phyloP scores from a whole-genome alignment of 2,113 vertebrate species.

The Sander vitreus region DNA sequence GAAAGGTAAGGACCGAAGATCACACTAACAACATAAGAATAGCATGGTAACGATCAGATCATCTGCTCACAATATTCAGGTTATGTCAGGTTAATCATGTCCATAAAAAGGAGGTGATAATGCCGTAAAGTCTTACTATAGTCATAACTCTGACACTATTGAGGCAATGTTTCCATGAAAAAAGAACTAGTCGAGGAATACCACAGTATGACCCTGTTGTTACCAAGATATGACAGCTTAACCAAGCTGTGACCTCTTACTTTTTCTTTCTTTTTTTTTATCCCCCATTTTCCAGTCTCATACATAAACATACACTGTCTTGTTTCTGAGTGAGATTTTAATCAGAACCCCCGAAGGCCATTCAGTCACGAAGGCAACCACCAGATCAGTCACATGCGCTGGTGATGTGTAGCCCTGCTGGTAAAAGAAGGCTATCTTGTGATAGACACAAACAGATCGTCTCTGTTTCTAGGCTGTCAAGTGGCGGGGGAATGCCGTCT shows the following conservation, averaged over 20 bases:
- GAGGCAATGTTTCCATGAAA: background rate
- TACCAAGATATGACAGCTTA: background rate
- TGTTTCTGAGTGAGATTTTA: slow-evolving; percentile 47
- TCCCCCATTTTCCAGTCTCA: slow-evolving; percentile 15
- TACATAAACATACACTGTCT: slow-evolving; percentile 21
- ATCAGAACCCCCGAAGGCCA: slow-evolving; percentile 50
- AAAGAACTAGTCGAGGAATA: background rate
- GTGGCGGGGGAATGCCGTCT: slow-evolving; percentile 18
- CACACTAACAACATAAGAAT: background rate
- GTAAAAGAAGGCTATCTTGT: slow-evolving; percentile 51
- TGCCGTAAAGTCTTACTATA: background rate
- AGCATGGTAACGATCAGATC: background rate
- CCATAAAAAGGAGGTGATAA: background rate
- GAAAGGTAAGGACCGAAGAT: background rate
- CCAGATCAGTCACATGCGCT: slow-evolving; percentile 51
- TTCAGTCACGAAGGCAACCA: slow-evolving; percentile 29
- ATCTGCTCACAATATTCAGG: background rate
- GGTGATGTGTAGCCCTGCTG: slow-evolving; percentile 53
- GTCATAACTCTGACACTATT: background rate
- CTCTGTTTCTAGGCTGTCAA: slow-evolving; percentile 69
- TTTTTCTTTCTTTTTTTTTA: background rate
- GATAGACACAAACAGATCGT: slow-evolving; percentile 60
- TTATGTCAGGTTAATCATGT: background rate
- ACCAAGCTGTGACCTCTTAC: slow-evolving; percentile 32
- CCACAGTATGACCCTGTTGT: background rate